Percentiles rank a stretch among this genome's conserved stretches.
These are phyloP conservation scores for Sinella curviseta DNA, from an alignment of 1,140 invertebrate genomes.

Conservation along the genomic window DNA sequence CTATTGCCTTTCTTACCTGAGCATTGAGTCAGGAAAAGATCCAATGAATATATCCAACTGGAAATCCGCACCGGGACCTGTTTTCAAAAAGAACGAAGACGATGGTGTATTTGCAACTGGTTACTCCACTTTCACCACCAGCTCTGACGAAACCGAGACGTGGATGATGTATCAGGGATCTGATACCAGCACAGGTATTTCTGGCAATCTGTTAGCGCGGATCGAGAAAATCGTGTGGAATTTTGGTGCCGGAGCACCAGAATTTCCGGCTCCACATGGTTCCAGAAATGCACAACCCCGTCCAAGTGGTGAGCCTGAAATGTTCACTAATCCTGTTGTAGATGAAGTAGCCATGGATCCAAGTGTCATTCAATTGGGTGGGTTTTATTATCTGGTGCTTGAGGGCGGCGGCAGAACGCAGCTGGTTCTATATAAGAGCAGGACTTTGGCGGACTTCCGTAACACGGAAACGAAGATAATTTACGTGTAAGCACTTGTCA, in stretches of 20 bases:
- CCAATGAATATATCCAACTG: constrained; percentile 2
- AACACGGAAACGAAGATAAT: not conserved
- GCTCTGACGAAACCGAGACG: not conserved
- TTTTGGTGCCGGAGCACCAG: constrained; percentile 20
- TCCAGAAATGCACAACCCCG: not conserved
- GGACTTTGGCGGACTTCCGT: constrained; percentile 30
- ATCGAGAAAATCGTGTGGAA: constrained; percentile 40
- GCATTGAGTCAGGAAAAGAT: constrained; percentile 23
- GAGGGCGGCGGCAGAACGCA: constrained; percentile 12
- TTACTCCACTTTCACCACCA: not conserved
- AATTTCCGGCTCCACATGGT: constrained; percentile 34
- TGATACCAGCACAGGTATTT: constrained; percentile 2
- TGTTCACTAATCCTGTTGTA: constrained; percentile 37
- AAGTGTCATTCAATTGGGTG: not conserved
- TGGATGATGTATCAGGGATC: constrained; percentile 17
- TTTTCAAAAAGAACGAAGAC: constrained; percentile 29
- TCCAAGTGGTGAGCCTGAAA: constrained; percentile 36
- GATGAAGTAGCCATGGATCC: constrained; percentile 34
- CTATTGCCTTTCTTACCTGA: constrained; percentile 19
- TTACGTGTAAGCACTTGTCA: no score
- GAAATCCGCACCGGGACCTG: not conserved
- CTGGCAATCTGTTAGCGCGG: constrained; percentile 27
- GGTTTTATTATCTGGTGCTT: constrained; percentile 30
- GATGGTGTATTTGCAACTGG: not conserved
- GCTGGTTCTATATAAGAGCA: constrained; percentile 33